These are phyloP conservation scores for Clistopyga incitator DNA, from an alignment of 2,888 invertebrate species.

Conservation along the genomic window DNA sequence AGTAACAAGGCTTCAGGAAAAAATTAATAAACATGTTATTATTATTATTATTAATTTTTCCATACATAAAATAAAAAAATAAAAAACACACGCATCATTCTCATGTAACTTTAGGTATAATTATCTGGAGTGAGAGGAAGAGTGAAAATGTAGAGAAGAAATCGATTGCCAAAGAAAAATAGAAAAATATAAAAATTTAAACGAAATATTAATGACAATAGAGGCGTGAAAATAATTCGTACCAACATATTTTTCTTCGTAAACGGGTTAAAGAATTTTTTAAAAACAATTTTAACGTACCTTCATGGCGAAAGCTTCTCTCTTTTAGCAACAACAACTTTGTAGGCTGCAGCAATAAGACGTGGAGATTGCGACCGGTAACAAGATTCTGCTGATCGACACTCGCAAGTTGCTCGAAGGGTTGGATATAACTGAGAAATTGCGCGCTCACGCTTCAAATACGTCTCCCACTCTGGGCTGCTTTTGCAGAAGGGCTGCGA, in stretches of 20 bases:
- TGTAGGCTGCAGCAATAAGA: background rate
- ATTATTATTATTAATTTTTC: background rate
- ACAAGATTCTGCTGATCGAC: conserved; percentile 13
- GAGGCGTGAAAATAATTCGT: background rate
- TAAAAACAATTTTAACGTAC: conserved; percentile 19
- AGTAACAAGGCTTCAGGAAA: background rate
- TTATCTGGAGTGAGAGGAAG: no score
- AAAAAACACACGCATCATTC: no score
- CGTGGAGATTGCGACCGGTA: background rate
- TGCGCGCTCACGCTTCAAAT: conserved; percentile 77
- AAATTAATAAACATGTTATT: background rate
- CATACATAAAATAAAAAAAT: background rate
- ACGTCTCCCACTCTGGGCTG: conserved; percentile 72
- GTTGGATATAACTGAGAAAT: conserved; percentile 75
- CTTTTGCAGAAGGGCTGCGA: conserved; percentile 61
- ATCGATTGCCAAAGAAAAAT: no score
- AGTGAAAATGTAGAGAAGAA: no score
- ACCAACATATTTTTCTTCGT: background rate
- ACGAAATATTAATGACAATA: background rate
- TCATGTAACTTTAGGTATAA: no score
- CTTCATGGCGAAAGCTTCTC: conserved; percentile 46
- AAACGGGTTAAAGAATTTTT: background rate
- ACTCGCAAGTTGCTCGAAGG: conserved; percentile 64
- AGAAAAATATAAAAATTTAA: background rate
- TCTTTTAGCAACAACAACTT: background rate